Base-by-base conservation (phyloP, 2,797 vertebrate species). In the Catostomus latipinnis region DNA sequence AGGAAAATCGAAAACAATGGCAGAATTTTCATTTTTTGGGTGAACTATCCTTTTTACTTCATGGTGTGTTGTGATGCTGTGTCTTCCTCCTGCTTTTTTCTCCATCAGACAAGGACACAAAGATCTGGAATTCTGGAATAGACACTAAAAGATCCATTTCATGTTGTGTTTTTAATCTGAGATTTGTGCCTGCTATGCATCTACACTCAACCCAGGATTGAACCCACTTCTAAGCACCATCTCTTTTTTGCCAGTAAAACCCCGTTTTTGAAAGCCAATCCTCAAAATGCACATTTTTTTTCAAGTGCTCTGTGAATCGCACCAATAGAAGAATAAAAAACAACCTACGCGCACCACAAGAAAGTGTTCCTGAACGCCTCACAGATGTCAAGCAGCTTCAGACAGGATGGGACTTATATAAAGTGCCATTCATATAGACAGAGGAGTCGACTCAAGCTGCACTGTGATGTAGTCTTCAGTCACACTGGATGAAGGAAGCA, bases 391-490 rank as follows among this genome's bases (percentile, higher is more conserved):
- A 4, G 11, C 34, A 0, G 50, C 50, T 7, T 57, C 65, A 60
- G 61, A 70, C 14, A 73, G 76, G 61, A 79, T 70, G 16, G 43
- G 58, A 58, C 66, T 79, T 82, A 73, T 82, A 69, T 78, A 74
- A 82, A 82, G 75, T 82, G 75, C 67, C 56, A 78, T 52, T 61
- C 57, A 74, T 67, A 45, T 45, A 73, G 67, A 77, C 22, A 73
- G 34, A 12, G 49, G 58, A 48, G 72, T 46, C 11, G 16, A 65
- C 14, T 63, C 60, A 46, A 75, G 77, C 46, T 78, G 71, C 7
- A 1, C 49, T 67, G 66, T 76, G 60, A 76, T 62, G 62, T 12
- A 46, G 49, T 60, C 53, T 56, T 56, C 57, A 45, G 57, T 71
- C 16, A 45, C 22, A 0, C 62, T 5, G 46, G 68, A 81, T 81